Evolutionary conservation across 1,140 invertebrate species (phyloP), one percentile per base, ranked within the genome.

Genomic region (Linepithema humile): DNA sequence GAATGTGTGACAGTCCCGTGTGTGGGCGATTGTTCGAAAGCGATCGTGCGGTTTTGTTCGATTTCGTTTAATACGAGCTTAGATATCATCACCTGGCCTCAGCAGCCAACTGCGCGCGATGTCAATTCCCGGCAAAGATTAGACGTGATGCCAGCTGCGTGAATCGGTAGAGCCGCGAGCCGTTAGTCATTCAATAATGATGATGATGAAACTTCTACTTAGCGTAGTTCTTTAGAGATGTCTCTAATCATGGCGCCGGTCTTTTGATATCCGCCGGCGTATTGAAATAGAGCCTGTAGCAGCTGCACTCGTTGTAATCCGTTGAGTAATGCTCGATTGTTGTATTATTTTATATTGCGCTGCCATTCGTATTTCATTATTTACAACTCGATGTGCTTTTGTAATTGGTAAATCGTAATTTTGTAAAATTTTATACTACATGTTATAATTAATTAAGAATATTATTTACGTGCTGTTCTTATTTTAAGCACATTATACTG

Each of bases 141-240:
- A 40, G 59, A 65, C 32, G 32, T 26, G 75, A 29, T 40, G 60
- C 32, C 75, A 67, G 75, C 75, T 80, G 75, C 75, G 50, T 29
- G 48, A 38, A 70, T 40, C 35, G 48, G 75, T 80, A 55, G 60
- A 55, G 26, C 45, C 62, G 60, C 9, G 64, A 23, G 55, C 70
- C 64, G 64, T 80, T 80, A 70, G 48, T 80, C 75, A 64, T 69
- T 67, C 75, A 48, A 80, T 78, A 62, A 78, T 29, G 32, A 15
- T 45, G 62, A 67, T 48, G 43, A 67, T 48, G 40, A 80, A 80
- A 55, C 48, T 65, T 20, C 60, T 55, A 40, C 48, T 70, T 67
- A 78, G 23, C 62, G 45, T 12, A 55, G 26, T 80, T 80, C 75
- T 70, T 80, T 55, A 40, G 38, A 20, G 43, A 69, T 78, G 48